These are phyloP conservation scores for Holcopasites calliopsidis DNA, from an alignment of 1,140 invertebrate genomes.

Conservation along the genomic window DNA sequence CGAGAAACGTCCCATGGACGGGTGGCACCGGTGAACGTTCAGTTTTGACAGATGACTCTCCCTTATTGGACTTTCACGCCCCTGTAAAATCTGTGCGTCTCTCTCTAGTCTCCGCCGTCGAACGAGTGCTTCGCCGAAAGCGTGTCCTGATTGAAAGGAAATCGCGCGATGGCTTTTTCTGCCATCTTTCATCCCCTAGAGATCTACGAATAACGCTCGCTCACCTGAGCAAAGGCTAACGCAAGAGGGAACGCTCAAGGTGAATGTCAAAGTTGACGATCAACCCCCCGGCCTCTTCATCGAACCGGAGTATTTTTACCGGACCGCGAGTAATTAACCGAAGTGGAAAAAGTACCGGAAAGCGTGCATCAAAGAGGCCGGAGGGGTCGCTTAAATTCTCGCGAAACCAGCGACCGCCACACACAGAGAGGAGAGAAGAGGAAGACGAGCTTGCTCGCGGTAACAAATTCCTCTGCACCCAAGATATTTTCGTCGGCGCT, in stretches of 20 bases:
- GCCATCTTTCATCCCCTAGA: background rate
- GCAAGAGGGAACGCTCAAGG: background rate
- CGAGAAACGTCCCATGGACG: slow-evolving; percentile 1
- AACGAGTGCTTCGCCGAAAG: too few species aligned
- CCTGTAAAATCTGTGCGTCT: slow-evolving; percentile 12
- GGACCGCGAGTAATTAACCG: slow-evolving; percentile 5
- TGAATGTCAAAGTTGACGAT: slow-evolving; percentile 16
- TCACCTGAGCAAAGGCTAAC: background rate
- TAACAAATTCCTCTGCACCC: slow-evolving; percentile 44
- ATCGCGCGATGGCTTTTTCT: background rate
- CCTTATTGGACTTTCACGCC: slow-evolving; percentile 18
- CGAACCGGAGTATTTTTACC: slow-evolving; percentile 6
- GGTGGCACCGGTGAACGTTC: slow-evolving; percentile 21
- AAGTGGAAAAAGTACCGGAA: background rate
- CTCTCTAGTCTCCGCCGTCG: background rate
- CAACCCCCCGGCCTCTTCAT: too few species aligned
- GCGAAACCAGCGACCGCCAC: slow-evolving; percentile 24
- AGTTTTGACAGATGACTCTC: slow-evolving; percentile 23
- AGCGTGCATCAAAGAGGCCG: slow-evolving; percentile 32
- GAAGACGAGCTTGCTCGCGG: background rate
- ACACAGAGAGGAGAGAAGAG: background rate
- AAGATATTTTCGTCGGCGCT: slow-evolving; percentile 49
- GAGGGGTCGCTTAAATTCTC: slow-evolving; percentile 25
- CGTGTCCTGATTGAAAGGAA: slow-evolving; percentile 3
- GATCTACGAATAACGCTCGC: background rate